Evolutionary conservation across 2,113 vertebrate species (phyloP), one percentile per base, ranked within the genome.

Genomic region (Eolophus roseicapilla): DNA sequence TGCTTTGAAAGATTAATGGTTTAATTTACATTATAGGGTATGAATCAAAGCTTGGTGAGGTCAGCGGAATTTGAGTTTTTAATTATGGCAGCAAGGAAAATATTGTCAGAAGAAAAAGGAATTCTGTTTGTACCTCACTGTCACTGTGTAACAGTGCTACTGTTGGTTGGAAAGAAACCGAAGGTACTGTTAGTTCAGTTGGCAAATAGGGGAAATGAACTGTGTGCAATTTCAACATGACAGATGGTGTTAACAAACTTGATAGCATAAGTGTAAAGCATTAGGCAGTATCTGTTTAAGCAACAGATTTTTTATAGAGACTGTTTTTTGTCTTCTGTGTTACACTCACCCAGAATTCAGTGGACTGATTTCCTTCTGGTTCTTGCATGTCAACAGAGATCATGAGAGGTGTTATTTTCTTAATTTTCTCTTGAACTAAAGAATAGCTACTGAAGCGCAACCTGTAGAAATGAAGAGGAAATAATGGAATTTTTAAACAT

Each of bases 361-460:
- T 27, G 28, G 19, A 39, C 44, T 37, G 39, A 39, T 77, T 91
- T 88, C 60, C 16, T 67, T 6, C 39, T 83, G 63, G 14, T 50
- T 75, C 12, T 81, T 82, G 17, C 4, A 5, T 47, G 24, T 53
- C 46, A 74, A 27, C 46, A 77, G 53, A 62, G 55, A 59, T 67
- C 41, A 27, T 0, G 0, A 41, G 23, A 14, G 28, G 78, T 35
- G 8, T 17, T 4, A 6, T 85, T 63, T 73, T 49, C 53, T 62
- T 39, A 17, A 19, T 79, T 75, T 60, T 79, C 17, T 46, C 21
- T 27, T 65, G 11, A 75, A 44, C 20, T 50, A 24, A 63, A 13
- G 37, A 78, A 43, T 79, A 76, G 24, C 29, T 27, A 37, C 41
- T 27, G 2, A 90, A 91, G 39, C 17, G 39, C 33, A 25, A 16